Base-by-base conservation (phyloP, 1,140 invertebrate species). In the Kradibia gibbosae region DNA sequence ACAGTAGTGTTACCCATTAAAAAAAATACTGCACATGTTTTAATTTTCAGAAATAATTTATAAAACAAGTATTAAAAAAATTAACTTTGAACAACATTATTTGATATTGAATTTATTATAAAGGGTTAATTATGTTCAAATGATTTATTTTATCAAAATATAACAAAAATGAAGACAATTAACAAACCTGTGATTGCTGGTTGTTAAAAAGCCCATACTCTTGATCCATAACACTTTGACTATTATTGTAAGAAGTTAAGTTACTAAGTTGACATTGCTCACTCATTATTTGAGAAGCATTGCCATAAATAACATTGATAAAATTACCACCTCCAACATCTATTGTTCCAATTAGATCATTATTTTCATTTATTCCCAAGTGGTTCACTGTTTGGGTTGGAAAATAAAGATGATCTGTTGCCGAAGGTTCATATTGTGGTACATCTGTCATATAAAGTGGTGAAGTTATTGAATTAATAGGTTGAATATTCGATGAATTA, bases 321-420 rank as follows among this genome's bases (percentile, higher is more conserved):
- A 88, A 92, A 80, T 92, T 92, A 1, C 91, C 90, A 84, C 89
- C 90, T 22, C 91, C 90, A 7, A 91, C 90, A 83, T 92, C 90
- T 34, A 92, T 91, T 1, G 90, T 90, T 13, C 90, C 88, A 22
- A 92, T 88, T 31, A 92, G 76, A 82, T 92, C 90, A 81, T 90
- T 89, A 73, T 89, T 90, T 80, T 90, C 90, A 83, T 89, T 91
- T 57, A 91, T 89, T 72, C 88, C 89, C 5, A 90, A 84, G 55
- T 87, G 89, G 85, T 89, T 90, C 8, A 89, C 86, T 0, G 88
- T 81, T 75, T 91, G 89, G 0, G 87, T 81, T 8, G 89, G 88
- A 83, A 89, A 91, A 62, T 89, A 91, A 60, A 91, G 88, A 0
- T 83, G 85, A 67, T 90, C 89, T n/a, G 83, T 34, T 28, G 80